Conservation (phyloP, 92 coral and sea anemone genomes). For the Parazoanthus swiftii region DNA sequence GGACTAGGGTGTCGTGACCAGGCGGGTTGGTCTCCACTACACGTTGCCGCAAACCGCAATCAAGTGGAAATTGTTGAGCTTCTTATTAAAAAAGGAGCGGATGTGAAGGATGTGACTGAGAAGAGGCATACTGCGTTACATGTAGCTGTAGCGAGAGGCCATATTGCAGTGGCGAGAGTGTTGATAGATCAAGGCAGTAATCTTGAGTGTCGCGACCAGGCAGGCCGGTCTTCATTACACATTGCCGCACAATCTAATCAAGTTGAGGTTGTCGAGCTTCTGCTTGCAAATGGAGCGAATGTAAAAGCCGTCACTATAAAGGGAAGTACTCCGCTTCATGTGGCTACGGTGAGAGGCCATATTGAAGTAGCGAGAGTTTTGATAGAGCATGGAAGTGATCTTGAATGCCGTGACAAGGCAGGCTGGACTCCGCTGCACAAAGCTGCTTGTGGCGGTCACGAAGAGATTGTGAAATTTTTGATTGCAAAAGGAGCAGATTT, state of each 20-base stretch:
- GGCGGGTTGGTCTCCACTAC: slow-evolving; percentile 32
- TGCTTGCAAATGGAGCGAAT: neutral
- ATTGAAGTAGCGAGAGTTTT: neutral
- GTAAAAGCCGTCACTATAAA: neutral
- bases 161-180: neutral
- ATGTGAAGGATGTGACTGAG: slow-evolving; percentile 17
- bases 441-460: neutral
- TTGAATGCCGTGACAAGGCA: neutral
- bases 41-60: slow-evolving; percentile 39
- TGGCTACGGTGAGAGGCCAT: neutral
- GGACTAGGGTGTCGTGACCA: neutral
- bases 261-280: neutral
- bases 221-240: neutral
- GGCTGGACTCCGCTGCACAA: neutral
- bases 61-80: slow-evolving; percentile 33
- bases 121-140: slow-evolving; percentile 23
- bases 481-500: neutral
- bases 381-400: neutral
- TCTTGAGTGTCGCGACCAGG: neutral
- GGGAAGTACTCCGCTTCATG: neutral
- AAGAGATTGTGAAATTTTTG: neutral
- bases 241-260: neutral
- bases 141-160: neutral
- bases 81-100: slow-evolving; percentile 26
- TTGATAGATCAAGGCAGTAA: neutral